phyloP scores from a whole-genome alignment of 2,797 vertebrate species.

The Peromyscus aztecus region DNA sequence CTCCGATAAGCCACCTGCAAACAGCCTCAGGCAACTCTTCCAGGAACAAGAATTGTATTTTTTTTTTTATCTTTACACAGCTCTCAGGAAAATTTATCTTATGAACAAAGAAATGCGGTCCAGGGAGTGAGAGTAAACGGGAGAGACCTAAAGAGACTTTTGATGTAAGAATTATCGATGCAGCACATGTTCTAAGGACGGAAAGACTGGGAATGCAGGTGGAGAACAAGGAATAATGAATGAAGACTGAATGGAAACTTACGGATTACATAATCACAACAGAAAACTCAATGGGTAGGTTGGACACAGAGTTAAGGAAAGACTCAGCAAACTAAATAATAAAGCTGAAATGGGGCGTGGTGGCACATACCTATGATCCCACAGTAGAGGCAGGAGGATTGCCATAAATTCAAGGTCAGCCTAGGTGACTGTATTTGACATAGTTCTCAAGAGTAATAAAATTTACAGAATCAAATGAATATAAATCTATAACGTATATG shows the following conservation, averaged over 20 bases:
- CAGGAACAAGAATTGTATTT: neutral
- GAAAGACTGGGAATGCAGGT: neutral
- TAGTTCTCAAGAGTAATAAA: neutral
- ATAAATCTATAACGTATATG: neutral
- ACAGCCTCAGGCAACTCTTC: neutral
- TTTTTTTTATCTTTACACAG: neutral
- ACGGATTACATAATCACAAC: conserved; percentile 26
- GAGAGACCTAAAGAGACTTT: neutral
- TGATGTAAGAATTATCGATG: neutral
- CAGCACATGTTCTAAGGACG: neutral
- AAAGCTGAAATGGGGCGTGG: neutral
- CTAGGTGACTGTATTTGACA: neutral
- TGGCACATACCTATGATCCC: neutral
- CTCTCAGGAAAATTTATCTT: neutral
- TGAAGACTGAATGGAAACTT: conserved; percentile 12
- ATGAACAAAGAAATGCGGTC: neutral
- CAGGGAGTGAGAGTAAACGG: neutral
- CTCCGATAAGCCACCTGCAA: neutral
- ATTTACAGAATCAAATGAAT: neutral
- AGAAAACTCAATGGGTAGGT: neutral
- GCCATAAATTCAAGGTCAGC: neutral
- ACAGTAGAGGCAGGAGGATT: neutral
- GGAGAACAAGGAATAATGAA: neutral
- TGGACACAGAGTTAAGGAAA: neutral
- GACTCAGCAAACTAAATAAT: neutral